Percentiles rank a stretch among this genome's conserved stretches.
Evolutionary conservation across 2,113 vertebrate genomes (phyloP).

Genomic region (Talpa occidentalis): DNA sequence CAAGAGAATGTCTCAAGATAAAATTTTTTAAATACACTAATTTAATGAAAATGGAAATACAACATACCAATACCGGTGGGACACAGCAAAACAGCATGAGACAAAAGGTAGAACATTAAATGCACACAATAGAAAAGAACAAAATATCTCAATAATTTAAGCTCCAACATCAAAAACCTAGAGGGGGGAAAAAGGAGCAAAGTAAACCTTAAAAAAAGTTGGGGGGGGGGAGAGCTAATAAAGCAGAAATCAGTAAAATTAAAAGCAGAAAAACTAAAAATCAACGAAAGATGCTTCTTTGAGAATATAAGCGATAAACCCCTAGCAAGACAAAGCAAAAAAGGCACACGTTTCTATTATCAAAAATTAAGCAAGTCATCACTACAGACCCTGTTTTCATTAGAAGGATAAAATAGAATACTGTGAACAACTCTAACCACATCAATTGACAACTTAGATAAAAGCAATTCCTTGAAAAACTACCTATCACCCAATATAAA

Average conservation of each 20-base stretch:
- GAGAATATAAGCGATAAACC: not conserved
- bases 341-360: no score
- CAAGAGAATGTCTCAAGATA: not conserved
- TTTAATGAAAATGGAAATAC: not conserved
- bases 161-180: not conserved
- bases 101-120: not conserved
- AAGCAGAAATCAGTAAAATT: not conserved
- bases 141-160: not conserved
- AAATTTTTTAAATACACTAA: not conserved
- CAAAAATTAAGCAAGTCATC: not conserved
- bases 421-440: not conserved
- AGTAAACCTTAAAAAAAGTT: not conserved
- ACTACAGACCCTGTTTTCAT: not conserved
- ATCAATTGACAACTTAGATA: not conserved
- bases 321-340: not conserved
- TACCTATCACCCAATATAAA: not conserved
- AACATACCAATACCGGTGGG: fast-evolving
- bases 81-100: not conserved
- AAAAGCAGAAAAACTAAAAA: not conserved
- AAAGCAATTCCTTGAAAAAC: not conserved
- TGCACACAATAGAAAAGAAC: not conserved
- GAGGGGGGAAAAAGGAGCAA: not conserved
- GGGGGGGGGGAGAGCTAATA: not conserved
- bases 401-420: no score
- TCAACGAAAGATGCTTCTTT: not conserved